These are phyloP conservation scores for Blastomussa wellsi DNA, from an alignment of 92 coral and sea anemone genomes.

Conservation along the genomic window DNA sequence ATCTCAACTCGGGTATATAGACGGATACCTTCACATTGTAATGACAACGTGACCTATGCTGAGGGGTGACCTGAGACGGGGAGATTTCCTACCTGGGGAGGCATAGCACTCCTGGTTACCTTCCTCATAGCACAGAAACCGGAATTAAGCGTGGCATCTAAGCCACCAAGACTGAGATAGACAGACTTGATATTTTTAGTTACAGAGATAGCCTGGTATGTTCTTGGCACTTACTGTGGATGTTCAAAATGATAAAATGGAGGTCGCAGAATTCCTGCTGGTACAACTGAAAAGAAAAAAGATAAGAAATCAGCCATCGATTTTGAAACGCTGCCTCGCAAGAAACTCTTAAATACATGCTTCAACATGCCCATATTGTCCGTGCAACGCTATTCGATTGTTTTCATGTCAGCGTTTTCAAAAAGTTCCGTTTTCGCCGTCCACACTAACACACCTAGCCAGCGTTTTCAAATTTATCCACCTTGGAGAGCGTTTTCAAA, in stretches of 20 bases:
- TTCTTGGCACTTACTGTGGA: constrained; percentile 42
- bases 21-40: background rate
- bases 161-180: background rate
- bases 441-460: too few species aligned
- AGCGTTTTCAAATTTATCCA: too few species aligned
- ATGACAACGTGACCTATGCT: background rate
- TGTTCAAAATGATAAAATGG: constrained; percentile 56
- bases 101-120: background rate
- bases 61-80: background rate
- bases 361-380: too few species aligned
- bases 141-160: too few species aligned
- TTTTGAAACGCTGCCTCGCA: too few species aligned
- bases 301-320: background rate
- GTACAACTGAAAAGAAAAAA: constrained; percentile 52
- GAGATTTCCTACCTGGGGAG: background rate
- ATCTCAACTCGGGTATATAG: background rate
- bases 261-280: constrained; percentile 61
- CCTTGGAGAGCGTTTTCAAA: too few species aligned
- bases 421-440: too few species aligned
- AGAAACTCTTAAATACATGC: too few species aligned
- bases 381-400: too few species aligned
- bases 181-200: background rate
- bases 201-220: background rate
- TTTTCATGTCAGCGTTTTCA: too few species aligned
- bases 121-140: too few species aligned